These are phyloP conservation scores for Myripristis murdjan DNA, from an alignment of 2,797 vertebrate genomes.

Conservation along the genomic window DNA sequence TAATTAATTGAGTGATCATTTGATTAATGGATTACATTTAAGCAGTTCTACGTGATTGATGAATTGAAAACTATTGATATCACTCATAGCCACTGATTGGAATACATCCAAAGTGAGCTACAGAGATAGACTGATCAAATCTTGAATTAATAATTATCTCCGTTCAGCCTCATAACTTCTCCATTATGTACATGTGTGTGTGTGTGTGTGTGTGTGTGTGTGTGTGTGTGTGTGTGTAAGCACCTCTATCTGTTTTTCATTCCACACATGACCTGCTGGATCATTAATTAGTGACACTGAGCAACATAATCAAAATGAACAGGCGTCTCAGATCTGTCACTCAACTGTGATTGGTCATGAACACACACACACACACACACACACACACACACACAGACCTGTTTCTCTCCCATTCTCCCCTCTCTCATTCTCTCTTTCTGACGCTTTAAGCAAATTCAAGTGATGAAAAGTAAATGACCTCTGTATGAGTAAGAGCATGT, in stretches of 20 bases:
- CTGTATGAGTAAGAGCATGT: constrained; percentile 73
- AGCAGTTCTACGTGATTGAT: too few relatives aligned
- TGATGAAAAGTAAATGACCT: constrained; percentile 33
- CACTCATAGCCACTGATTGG: background rate
- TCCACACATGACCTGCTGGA: constrained; percentile 5
- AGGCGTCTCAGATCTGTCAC: constrained; percentile 1
- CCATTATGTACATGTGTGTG: background rate
- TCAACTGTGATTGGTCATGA: background rate
- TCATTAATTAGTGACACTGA: background rate
- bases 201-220: background rate
- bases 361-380: constrained; percentile 5
- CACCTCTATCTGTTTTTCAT: background rate
- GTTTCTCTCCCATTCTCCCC: background rate
- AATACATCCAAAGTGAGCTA: background rate
- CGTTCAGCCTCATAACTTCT: background rate
- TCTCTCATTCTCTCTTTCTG: background rate
- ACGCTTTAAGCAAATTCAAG: constrained; percentile 20
- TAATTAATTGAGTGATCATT: too few relatives aligned
- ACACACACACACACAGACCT: background rate
- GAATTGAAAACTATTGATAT: background rate
- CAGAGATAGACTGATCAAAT: background rate
- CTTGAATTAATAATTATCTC: background rate
- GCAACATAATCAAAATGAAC: constrained; percentile 21
- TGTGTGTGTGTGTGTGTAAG: background rate
- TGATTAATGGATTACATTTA: too few relatives aligned